These are phyloP conservation scores for Barnardius zonarius DNA, from an alignment of 2,113 vertebrate genomes.

Conservation along the genomic window DNA sequence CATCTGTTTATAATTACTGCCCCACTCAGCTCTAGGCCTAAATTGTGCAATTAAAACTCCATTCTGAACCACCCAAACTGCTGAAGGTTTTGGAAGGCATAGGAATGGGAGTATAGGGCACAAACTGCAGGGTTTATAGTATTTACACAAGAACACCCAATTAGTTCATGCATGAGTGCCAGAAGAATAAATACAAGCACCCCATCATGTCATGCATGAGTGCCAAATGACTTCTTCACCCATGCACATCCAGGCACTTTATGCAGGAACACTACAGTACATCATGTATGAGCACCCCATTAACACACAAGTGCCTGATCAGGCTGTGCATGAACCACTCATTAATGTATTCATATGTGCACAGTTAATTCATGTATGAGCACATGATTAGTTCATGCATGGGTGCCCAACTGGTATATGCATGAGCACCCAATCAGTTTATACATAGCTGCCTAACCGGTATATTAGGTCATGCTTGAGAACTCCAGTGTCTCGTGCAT, in stretches of 20 bases:
- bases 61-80: constrained; percentile 41
- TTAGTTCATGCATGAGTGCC: neutral
- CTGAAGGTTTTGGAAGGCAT: constrained; percentile 34
- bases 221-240: neutral
- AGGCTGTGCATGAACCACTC: neutral
- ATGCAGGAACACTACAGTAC: neutral
- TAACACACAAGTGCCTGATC: neutral
- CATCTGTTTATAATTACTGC: constrained; percentile 34
- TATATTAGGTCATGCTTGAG: neutral
- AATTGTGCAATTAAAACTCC: constrained; percentile 1
- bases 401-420: neutral
- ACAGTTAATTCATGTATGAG: neutral
- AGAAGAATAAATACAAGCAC: neutral
- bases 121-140: neutral
- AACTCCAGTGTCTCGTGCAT: neutral
- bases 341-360: neutral
- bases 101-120: neutral
- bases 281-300: neutral
- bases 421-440: neutral
- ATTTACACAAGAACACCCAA: neutral
- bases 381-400: neutral
- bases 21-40: constrained; percentile 8
- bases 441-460: neutral
- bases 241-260: neutral
- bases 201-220: neutral